Base-by-base conservation (phyloP, 1,140 invertebrate species). In the Lepidurus apus region DNA sequence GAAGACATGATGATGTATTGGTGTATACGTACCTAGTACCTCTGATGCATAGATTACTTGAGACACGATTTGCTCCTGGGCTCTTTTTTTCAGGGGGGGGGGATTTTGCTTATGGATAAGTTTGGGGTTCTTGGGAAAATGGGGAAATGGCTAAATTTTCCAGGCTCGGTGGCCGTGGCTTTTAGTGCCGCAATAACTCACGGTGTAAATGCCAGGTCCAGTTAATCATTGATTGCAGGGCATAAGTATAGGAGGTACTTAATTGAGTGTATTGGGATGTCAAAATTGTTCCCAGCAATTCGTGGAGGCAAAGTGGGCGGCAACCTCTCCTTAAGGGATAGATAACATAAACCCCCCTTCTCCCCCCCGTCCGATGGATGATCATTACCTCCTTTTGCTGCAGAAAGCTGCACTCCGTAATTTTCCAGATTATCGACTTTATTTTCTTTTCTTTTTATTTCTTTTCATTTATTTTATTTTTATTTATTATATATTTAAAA, bases 41-140 rank as follows among this genome's bases (percentile, higher is more conserved):
- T 9, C 21, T 21, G 53, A 9, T 65, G 53, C 53, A 65, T 65
- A 65, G 13, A 65, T 65, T 65, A 65, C 53, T 21, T n/a, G 13
- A 65, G 53, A 65, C 53, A 65, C 53, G 53, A 65, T 65, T 65
- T 17, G 53, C 53, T 65, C 53, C 53, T 65, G 53, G 53, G 53
- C 53, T 65, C 10, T 65, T 65, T 34, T 3, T 34, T 34, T 3
- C 4, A 2, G 34, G 34, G 34, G 34, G 34, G 26, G 26, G 34
- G 34, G 34, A 34, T 3, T 34, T 34, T 34, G 34, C 34, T 34
- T 34, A 34, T 34, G 34, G 34, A 34, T 34, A 34, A 34, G 34
- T 34, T 34, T 34, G 2, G 53, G 53, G 53, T 21, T 65, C 53
- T 65, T 65, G 17, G 53, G 17, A 11, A 65, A 65, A 17, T 65